A percentile compares a stretch with the other conserved stretches of the same genome.
Conservation (phyloP, 2,113 vertebrate species). For the Toxostoma redivivum region DNA sequence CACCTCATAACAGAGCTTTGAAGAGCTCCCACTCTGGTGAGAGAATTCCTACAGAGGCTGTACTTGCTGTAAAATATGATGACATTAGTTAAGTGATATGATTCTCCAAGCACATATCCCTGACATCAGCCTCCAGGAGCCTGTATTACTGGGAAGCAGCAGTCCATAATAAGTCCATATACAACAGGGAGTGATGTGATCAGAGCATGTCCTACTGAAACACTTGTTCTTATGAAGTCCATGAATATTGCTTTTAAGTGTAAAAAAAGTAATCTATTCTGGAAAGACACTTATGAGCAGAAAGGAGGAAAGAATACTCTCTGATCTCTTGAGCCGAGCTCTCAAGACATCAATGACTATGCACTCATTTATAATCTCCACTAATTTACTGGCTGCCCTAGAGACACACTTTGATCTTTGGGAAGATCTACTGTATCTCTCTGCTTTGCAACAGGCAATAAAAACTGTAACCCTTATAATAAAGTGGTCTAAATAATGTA, state of each 20-base stretch:
- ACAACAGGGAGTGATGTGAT: conserved; percentile 62
- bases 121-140: conserved; percentile 28
- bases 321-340: conserved; percentile 59
- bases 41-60: conserved; percentile 38
- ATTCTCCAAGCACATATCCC: conserved; percentile 39
- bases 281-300: conserved; percentile 45
- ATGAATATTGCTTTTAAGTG: conserved; percentile 64
- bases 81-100: conserved; percentile 43
- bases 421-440: conserved; percentile 54
- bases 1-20: not conserved
- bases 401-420: conserved; percentile 66
- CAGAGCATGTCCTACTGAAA: conserved; percentile 58
- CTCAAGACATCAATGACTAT: conserved; percentile 58
- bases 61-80: conserved; percentile 49
- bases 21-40: conserved; percentile 38
- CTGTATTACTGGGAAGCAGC: conserved; percentile 21
- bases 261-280: conserved; percentile 52
- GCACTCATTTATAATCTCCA: conserved; percentile 57
- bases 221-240: conserved; percentile 53
- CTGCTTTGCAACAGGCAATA: conserved; percentile 49
- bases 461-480: conserved; percentile 15
- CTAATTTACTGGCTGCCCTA: conserved; percentile 64
- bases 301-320: conserved; percentile 46
- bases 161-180: conserved; percentile 55
- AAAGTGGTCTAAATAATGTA: conserved; percentile 11